Evolutionary conservation across 2,888 invertebrate genomes (phyloP), one percentile per base, ranked within the genome.

Genomic region (Ornithoptera priamus): DNA sequence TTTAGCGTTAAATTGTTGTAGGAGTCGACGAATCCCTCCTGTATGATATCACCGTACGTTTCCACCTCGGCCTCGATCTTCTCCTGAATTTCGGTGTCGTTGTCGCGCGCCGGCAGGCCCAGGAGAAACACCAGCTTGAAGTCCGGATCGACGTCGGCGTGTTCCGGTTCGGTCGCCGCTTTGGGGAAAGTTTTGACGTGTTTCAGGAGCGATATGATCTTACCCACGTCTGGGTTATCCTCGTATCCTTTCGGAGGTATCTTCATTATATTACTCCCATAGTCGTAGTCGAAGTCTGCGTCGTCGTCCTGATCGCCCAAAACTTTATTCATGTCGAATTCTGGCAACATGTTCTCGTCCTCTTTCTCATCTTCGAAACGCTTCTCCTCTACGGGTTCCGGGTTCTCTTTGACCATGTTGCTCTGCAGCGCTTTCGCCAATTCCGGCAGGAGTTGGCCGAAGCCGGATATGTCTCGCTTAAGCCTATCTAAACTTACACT

Each of bases 1-100:
- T 97, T 97, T 39, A 97, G 81, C 0, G 97, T 97, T 74, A 97
- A 92, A 93, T 97, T 97, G 84, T 97, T 96, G 81, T 97, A 97
- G 0, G 96, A 95, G 84, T 97, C 97, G 57, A 95, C 85, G 81
- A 97, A 97, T 60, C 94, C 95, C 81, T 97, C 97, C 85, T 97
- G 97, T 66, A 97, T 95, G 17, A 97, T 93, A 84, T 97, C 97
- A 24, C 95, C 94, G 80, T 95, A 95, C 67, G 90, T 91, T 2
- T 93, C 90, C 30, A 94, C 94, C 82, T 97, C 97, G 59, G 94
- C 94, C 61, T 94, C 92, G 39, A 97, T 93, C 69, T 93, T 93
- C 71, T 89, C 92, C 90, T 96, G 93, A 0, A 94, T 88, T 77
- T 94, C 93, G 78, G 95, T 93, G 81, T 84, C 84, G 76, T 93